These are phyloP conservation scores for Enoplosus armatus DNA, from an alignment of 2,797 vertebrate genomes.

Conservation along the genomic window DNA sequence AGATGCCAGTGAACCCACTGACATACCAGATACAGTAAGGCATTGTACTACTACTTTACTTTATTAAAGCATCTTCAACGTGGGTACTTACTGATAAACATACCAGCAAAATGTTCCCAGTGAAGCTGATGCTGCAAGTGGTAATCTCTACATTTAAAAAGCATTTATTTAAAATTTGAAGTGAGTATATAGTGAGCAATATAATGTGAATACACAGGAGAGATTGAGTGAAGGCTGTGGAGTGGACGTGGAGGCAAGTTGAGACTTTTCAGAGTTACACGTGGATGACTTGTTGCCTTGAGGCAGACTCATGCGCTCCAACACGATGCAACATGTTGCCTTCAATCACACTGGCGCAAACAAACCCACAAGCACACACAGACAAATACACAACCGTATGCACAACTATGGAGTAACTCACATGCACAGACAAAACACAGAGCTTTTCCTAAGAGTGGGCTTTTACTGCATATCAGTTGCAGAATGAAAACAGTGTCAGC, in stretches of 20 bases:
- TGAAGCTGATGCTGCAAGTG: neutral
- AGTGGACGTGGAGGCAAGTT: constrained; percentile 56
- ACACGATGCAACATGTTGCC: constrained; percentile 76
- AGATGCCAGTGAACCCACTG: constrained; percentile 23
- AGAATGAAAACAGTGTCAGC: constrained; percentile 14
- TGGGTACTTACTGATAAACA: neutral
- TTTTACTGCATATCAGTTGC: constrained; percentile 23
- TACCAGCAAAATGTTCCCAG: neutral
- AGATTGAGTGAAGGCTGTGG: constrained; percentile 9
- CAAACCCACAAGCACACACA: constrained; percentile 27
- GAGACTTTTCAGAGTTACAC: constrained; percentile 68
- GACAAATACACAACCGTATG: constrained; percentile 11
- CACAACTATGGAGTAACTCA: constrained; percentile 20
- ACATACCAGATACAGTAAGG: constrained; percentile 6
- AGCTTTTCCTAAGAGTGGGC: neutral
- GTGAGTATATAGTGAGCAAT: neutral
- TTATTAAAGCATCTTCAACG: neutral
- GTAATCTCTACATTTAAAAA: neutral
- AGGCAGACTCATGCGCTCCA: constrained; percentile 51
- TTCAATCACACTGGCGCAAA: constrained; percentile 52
- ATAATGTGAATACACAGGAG: constrained; percentile 10
- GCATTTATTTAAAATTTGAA: constrained; percentile 9
- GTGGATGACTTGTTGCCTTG: constrained; percentile 67
- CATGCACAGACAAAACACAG: constrained; percentile 30
- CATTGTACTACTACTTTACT: neutral